Base-by-base conservation (phyloP, 2,888 invertebrate species). In the Tenthredo scrophulariae region DNA sequence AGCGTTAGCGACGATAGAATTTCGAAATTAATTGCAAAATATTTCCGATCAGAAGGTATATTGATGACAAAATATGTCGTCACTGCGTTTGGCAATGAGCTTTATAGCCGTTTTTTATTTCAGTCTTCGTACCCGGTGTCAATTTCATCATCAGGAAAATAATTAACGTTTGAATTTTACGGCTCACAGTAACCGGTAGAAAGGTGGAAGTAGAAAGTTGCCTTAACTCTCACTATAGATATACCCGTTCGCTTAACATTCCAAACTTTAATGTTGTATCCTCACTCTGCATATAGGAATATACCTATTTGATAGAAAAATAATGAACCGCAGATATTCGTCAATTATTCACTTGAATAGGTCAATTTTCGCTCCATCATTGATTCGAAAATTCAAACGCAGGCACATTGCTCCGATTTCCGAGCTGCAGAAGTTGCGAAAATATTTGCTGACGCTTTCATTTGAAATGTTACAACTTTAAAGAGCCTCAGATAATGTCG, bases 201-300 rank as follows among this genome's bases (percentile, higher is more conserved):
- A 77, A 77, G 77, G 77, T 77, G 77, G 46, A 54, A 50, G 77
- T 77, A 77, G 77, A 77, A 77, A 77, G 77, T 77, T 46, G 50
- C 5, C 29, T 77, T 54, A n/a, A 77, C 77, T 77, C 37, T 29
- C 74, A 22, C 40, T 29, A 18, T 13, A 26, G 6, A 7, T 67
- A 67, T 22, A 74, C 40, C 2, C n/a, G 40, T 22, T 22, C 7
- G 40, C 13, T n/a, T 7, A 15, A 26, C 22, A 74, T 74, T 74
- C 74, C 74, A 5, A 33, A 26, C 10, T 62, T 62, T 26, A 2
- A n/a, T 62, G 3, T 62, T 10, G n/a, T 62, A 50, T 50, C 6
- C 18, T 7, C 0, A 22, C n/a, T 58, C 58, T n/a, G 58, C 22
- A n/a, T n/a, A 58, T 3, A 58, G 46, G 46, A 3, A 15, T 46